phyloP scores from a whole-genome alignment of 2,797 vertebrate species.

The Sebastes steindachneri region DNA sequence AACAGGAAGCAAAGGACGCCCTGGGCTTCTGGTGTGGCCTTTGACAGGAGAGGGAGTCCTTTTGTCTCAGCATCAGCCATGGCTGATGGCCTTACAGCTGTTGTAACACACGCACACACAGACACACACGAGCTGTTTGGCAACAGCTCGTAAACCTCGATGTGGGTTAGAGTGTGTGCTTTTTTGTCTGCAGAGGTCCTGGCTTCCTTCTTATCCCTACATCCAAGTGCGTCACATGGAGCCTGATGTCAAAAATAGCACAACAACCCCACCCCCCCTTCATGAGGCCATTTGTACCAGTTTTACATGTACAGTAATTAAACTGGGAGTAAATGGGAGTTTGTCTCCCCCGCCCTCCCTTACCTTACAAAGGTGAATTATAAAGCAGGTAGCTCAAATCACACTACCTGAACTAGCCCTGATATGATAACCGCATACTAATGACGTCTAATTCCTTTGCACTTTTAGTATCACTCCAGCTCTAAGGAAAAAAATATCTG shows the following conservation, averaged over 20 bases:
- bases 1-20: conserved; percentile 61
- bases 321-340: not conserved
- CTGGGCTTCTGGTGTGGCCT: conserved; percentile 42
- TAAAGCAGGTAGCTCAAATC: not conserved
- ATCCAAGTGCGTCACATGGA: conserved; percentile 44
- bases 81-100: conserved; percentile 47
- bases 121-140: not conserved
- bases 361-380: not conserved
- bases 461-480: not conserved
- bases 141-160: not conserved
- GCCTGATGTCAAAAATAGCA: conserved; percentile 56
- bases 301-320: conserved; percentile 19
- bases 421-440: not conserved
- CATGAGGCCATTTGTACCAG: conserved; percentile 15
- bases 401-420: not conserved
- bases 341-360: not conserved
- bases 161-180: not conserved
- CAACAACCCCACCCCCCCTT: not conserved
- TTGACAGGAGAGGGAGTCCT: conserved; percentile 39
- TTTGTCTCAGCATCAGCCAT: conserved; percentile 49
- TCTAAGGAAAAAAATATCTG: not conserved
- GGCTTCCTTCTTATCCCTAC: conserved; percentile 42
- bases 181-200: conserved; percentile 25
- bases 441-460: not conserved
- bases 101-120: conserved; percentile 20